Percentiles rank a stretch among this genome's conserved stretches.
These are phyloP conservation scores for Silvanus unidentatus DNA, from an alignment of 2,888 invertebrate genomes.

Conservation along the genomic window DNA sequence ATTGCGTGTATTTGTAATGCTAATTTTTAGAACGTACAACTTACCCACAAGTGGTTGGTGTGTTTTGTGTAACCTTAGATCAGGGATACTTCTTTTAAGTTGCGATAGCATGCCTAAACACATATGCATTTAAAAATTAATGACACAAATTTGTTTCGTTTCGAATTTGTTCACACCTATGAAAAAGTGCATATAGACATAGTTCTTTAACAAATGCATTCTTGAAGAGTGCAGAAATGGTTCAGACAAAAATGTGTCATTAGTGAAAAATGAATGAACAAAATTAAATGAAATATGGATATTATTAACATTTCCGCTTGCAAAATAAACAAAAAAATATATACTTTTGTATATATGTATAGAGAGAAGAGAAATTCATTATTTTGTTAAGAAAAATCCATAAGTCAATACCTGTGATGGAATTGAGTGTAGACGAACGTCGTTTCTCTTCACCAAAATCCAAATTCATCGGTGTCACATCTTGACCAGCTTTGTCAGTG, in stretches of 20 bases:
- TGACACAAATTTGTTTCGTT: slow-evolving; percentile 22
- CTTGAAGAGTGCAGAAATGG: not conserved
- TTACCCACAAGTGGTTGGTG: slow-evolving; percentile 73
- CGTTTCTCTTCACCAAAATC: slow-evolving; percentile 66
- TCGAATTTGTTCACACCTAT: too few relatives aligned
- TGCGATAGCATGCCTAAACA: slow-evolving; percentile 82
- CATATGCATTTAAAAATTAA: slow-evolving; percentile 34
- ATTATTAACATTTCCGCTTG: too few relatives aligned
- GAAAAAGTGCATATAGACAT: slow-evolving; percentile 8
- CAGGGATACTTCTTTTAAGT: slow-evolving; percentile 83
- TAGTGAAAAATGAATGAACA: too few relatives aligned
- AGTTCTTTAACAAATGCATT: not conserved
- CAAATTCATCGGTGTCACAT: slow-evolving; percentile 80
- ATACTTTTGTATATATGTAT: too few relatives aligned
- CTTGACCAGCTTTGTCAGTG: slow-evolving; percentile 80
- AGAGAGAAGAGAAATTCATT: too few relatives aligned
- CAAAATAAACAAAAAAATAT: too few relatives aligned
- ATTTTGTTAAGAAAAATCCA: too few relatives aligned
- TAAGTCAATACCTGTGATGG: slow-evolving; percentile 74
- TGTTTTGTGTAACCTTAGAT: slow-evolving; percentile 71
- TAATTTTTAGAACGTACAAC: slow-evolving; percentile 28
- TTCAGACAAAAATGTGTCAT: too few relatives aligned
- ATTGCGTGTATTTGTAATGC: too few relatives aligned
- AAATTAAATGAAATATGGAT: too few relatives aligned
- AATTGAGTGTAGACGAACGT: slow-evolving; percentile 66